Conservation (phyloP, 2,113 vertebrate species). For the Vimba vimba region DNA sequence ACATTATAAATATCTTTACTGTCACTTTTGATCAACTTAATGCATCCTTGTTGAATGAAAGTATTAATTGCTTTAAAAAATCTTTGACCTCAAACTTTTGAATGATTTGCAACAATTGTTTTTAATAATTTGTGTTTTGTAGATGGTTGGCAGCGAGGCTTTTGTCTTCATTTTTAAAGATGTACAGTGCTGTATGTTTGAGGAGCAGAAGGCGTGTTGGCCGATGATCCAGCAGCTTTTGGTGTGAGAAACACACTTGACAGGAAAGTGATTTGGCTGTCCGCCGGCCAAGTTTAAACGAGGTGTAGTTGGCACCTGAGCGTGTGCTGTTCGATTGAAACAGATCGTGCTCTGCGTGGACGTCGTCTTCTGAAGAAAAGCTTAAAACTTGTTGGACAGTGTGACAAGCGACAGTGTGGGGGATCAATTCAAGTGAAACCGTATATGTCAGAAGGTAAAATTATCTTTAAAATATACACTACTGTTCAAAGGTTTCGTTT, state of each 20-base stretch:
- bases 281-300: constrained; percentile 22
- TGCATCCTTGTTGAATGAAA: not conserved
- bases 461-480: too few relatives aligned
- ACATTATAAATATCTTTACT: not conserved
- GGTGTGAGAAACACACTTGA: constrained; percentile 26
- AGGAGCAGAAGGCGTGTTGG: not conserved
- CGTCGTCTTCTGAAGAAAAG: not conserved
- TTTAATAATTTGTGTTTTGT: not conserved
- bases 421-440: too few relatives aligned
- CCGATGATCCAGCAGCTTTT: not conserved
- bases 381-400: not conserved
- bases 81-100: not conserved
- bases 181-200: not conserved
- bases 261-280: constrained; percentile 24
- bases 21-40: not conserved
- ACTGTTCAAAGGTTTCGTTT: too few relatives aligned
- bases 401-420: too few relatives aligned
- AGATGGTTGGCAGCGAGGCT: not conserved
- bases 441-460: too few relatives aligned
- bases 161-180: not conserved
- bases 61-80: not conserved
- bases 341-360: not conserved
- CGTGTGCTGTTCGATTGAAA: constrained; percentile 5
- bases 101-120: not conserved
- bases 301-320: constrained; percentile 40